These are phyloP conservation scores for Passer domesticus DNA, from an alignment of 2,113 vertebrate genomes.

Conservation along the genomic window DNA sequence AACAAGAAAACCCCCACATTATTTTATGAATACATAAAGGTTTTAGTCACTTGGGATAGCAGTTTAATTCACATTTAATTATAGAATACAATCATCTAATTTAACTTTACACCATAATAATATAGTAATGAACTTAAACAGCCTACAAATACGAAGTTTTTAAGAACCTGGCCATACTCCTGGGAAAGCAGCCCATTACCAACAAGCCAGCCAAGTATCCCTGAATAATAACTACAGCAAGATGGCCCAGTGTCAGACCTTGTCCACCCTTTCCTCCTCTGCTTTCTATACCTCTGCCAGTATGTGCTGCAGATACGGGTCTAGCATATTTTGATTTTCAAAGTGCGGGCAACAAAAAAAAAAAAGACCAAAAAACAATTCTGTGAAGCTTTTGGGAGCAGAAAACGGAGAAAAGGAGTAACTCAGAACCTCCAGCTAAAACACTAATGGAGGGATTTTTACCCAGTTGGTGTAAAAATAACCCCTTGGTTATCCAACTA, in stretches of 20 bases:
- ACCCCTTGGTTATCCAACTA: not conserved
- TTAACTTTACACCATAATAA: not conserved
- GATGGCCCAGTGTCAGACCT: not conserved
- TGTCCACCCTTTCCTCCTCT: not conserved
- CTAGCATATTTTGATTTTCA: not conserved
- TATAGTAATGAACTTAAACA: not conserved
- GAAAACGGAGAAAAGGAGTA: not conserved
- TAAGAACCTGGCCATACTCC: not conserved
- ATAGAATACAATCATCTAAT: not conserved
- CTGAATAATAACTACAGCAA: not conserved
- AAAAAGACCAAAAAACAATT: not conserved
- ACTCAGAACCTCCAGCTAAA: not conserved
- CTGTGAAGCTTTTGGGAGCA: not conserved
- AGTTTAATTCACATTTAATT: not conserved
- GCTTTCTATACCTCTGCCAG: not conserved
- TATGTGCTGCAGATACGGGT: not conserved
- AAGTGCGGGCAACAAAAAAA: not conserved
- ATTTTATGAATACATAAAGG: not conserved
- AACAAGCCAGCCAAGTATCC: not conserved
- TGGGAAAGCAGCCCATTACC: not conserved
- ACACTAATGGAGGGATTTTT: not conserved
- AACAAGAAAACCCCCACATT: not conserved
- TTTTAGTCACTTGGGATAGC: not conserved
- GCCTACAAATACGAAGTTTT: not conserved
- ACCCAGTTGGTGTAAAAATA: not conserved